Base-by-base conservation (phyloP, 2,797 vertebrate genomes). In the Pseudochromis fuscus region DNA sequence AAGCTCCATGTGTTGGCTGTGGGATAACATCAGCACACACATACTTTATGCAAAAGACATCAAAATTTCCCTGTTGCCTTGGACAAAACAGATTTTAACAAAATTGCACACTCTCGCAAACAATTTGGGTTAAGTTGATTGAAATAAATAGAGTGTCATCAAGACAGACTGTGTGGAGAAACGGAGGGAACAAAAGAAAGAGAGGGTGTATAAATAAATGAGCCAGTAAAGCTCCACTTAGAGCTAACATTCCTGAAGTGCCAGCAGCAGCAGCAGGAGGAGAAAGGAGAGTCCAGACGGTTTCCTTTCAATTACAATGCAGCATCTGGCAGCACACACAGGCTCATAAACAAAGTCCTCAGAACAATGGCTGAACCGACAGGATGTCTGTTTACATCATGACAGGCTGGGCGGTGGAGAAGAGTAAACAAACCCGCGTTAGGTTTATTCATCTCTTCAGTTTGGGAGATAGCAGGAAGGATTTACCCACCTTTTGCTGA, bases 281-380 rank as follows among this genome's bases (percentile, higher is more conserved):
- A 81, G 77, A 61, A 72, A 58, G 65, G 62, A 60, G 72, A 84
- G 81, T 81, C 89, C 88, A 82, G 84, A 89, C 80, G 70, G 70
- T 71, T 92, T 82, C 65, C 75, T 82, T 90, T 87, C 82, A 89
- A 87, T 91, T 91, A 89, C 74, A 82, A 81, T 67, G 59, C 75
- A 86, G 89, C 90, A 93, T 91, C 87, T 92, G 89, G 85, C 86
- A 81, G 83, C 52, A 57, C 67, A 57, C 65, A 60, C 77, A 69
- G 55, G 16, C 80, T 80, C 71, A 73, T 78, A 80, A 86, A 89
- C 83, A 85, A 78, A 44, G 55, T 66, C 67, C 69, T 66, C 78
- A 73, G 63, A 86, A 90, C 80, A 82, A 85, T 58, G 57, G 59
- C 74, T 68, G 64, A 83, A 71, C 69, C 5, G 72, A 88, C 81